Evolutionary conservation across 2,888 invertebrate species (phyloP), one percentile per base, ranked within the genome.

Genomic region (Metellina segmentata): DNA sequence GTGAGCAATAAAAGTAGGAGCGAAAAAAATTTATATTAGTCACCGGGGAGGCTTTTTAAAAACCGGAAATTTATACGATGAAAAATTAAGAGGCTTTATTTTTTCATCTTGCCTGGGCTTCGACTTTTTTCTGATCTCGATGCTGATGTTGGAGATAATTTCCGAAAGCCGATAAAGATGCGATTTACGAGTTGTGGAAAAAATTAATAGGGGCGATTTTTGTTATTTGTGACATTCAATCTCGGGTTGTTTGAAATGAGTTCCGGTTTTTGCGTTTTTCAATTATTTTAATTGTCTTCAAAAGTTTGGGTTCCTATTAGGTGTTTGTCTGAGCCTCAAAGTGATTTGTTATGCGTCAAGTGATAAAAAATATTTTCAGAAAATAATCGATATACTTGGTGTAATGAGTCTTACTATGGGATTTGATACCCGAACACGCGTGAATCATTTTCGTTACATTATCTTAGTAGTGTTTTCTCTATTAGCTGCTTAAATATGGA

Each of bases 1-100:
- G 52, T 11, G 20, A 52, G 83, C 71, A 83, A 83, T 83, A 72
- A 83, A 71, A 71, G 20, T 6, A 20, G 52, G 70, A 7, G 34
- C 7, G 78, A 20, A 82, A 89, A 89, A 89, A 83, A 75, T 72
- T 53, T 71, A 78, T 83, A 83, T 78, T 89, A 71, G 72, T 77
- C 89, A 53, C 79, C 77, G n/a, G 78, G 89, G 89, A 70, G 72
- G 53, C 49, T 69, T 81, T 81, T 88, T 71, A 70, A 61, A 53
- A 88, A 88, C 52, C 51, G 13, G 51, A 52, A 83, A 83, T 83
- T 83, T 83, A 83, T 83, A 52, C 74, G 83, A 83, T 74, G 74
- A 83, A 83, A 83, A 83, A 83, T 83, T 83, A 83, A 83, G 83
- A 83, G 83, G 72, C 74, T 61, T 61, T 61, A 61, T 61, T 61